Evolutionary conservation across 2,888 invertebrate species (phyloP).

Genomic region (Orthonevra nobilis): DNA sequence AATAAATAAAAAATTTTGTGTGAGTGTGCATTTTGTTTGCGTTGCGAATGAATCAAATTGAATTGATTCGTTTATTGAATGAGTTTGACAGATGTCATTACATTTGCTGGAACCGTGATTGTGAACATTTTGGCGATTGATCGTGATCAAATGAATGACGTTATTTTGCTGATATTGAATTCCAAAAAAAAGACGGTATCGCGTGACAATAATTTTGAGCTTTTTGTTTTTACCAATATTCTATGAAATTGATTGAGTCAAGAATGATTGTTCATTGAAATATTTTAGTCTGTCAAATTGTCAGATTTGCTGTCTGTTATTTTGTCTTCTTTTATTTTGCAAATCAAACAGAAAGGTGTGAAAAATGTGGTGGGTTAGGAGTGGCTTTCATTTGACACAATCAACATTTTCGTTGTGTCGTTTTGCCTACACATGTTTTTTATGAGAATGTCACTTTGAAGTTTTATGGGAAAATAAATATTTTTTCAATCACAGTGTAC

Average conservation of each 20-base stretch:
- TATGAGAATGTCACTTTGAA: constrained; percentile 20
- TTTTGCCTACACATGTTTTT: constrained; percentile 11
- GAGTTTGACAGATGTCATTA: constrained; percentile 39
- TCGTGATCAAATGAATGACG: constrained; percentile 45
- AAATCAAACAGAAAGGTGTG: constrained; percentile 39
- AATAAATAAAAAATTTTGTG: not conserved
- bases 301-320: constrained; percentile 1
- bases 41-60: constrained; percentile 47
- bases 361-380: constrained; percentile 37
- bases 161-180: constrained; percentile 6
- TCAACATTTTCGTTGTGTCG: constrained; percentile 25
- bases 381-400: constrained; percentile 46
- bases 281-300: constrained; percentile 30
- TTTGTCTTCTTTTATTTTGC: constrained; percentile 22
- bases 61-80: constrained; percentile 51
- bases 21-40: no score
- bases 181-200: constrained; percentile 6
- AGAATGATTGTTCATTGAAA: constrained; percentile 25
- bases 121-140: constrained; percentile 46
- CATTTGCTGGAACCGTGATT: constrained; percentile 46
- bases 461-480: constrained; percentile 18
- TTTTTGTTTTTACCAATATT: not conserved
- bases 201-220: constrained; percentile 8
- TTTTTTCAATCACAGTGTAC: constrained; percentile 31
- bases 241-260: constrained; percentile 35